These are phyloP conservation scores for Neoniphon sammara DNA, from an alignment of 2,797 vertebrate genomes.

Conservation along the genomic window DNA sequence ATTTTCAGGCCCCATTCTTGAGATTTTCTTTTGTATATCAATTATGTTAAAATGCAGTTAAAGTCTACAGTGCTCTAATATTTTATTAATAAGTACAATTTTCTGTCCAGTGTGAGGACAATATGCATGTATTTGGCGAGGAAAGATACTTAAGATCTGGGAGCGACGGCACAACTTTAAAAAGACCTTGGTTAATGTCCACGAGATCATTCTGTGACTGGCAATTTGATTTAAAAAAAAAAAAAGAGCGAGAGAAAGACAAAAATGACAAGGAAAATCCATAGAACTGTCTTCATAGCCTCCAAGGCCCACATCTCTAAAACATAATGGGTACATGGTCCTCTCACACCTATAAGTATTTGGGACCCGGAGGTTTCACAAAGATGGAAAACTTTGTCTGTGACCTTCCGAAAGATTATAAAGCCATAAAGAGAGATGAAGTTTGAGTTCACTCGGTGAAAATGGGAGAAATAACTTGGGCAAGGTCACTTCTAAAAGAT, in stretches of 20 bases:
- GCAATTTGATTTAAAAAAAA: conserved; percentile 1
- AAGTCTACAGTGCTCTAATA: conserved; percentile 42
- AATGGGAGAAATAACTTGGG: neutral
- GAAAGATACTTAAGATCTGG: too few relatives aligned
- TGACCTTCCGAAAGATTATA: conserved; percentile 23
- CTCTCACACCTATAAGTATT: conserved; percentile 12
- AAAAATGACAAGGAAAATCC: conserved; percentile 9
- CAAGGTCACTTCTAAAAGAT: neutral
- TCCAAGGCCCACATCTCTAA: conserved; percentile 46
- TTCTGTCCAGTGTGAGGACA: neutral
- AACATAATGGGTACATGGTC: conserved; percentile 50
- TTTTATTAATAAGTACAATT: conserved; percentile 44
- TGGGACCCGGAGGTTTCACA: neutral
- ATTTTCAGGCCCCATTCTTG: conserved; percentile 71
- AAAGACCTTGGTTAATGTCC: conserved; percentile 31
- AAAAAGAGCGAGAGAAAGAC: conserved; percentile 26
- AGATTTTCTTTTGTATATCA: conserved; percentile 62
- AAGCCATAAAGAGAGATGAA: neutral
- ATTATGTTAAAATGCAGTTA: conserved; percentile 64
- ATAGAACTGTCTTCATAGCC: conserved; percentile 41
- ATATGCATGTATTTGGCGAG: conserved; percentile 11
- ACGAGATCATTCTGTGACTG: neutral
- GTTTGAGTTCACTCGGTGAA: neutral
- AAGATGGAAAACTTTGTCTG: neutral
- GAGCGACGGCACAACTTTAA: neutral